Evolutionary conservation across 1,140 invertebrate genomes (phyloP).

Genomic region (Cotesia vestalis): DNA sequence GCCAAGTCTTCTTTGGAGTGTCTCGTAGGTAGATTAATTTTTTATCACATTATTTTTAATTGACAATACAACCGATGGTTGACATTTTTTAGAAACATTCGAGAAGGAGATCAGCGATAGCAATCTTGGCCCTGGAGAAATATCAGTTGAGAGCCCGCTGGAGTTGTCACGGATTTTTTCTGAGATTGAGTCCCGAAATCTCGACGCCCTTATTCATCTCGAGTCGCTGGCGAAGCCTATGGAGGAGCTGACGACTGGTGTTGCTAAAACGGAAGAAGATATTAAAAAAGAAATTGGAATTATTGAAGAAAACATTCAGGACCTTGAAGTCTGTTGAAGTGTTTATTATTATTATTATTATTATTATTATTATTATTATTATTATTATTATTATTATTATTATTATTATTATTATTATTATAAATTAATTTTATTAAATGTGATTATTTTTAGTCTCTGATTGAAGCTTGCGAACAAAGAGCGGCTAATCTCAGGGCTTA

Average conservation of each 20-base stretch:
- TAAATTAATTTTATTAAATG: neutral
- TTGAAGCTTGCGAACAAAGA: constrained; percentile 58
- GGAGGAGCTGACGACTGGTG: constrained; percentile 64
- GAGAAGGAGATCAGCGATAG: constrained; percentile 60
- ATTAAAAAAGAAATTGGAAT: constrained; percentile 56
- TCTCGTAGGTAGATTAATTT: constrained; percentile 57
- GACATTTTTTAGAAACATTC: constrained; percentile 56
- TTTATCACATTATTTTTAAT: neutral
- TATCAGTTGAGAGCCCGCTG: constrained; percentile 70
- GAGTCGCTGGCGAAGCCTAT: constrained; percentile 70
- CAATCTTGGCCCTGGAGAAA: constrained; percentile 52
- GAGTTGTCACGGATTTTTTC: constrained; percentile 69
- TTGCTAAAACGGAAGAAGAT: constrained; percentile 53
- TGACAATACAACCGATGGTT: neutral
- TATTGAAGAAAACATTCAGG: constrained; percentile 52
- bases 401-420: neutral
- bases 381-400: neutral
- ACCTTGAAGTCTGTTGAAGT: constrained; percentile 49
- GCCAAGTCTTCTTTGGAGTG: constrained; percentile 57
- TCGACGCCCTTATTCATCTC: constrained; percentile 71
- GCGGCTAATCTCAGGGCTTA: constrained; percentile 61
- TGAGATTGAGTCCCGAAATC: constrained; percentile 72
- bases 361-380: too few species aligned
- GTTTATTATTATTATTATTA: too few species aligned
- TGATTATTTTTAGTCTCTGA: constrained; percentile 43